Percentiles rank a stretch among this genome's conserved stretches.
Conservation (phyloP, 2,797 vertebrate genomes). For the Acestrorhynchus altus region DNA sequence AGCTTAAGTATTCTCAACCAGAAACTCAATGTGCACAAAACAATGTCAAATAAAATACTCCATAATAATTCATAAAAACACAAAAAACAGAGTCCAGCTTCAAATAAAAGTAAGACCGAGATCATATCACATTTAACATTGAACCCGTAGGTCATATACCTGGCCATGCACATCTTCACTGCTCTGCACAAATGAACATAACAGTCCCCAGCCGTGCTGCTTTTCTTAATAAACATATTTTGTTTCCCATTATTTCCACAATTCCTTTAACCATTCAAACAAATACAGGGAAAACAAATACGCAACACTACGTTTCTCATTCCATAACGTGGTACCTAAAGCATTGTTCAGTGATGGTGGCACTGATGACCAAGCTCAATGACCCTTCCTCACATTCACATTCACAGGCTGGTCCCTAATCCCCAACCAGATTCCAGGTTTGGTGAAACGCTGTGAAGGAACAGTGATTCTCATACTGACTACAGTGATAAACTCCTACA, state of each 20-base stretch:
- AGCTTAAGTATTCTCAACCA: conserved; percentile 1
- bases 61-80: background rate
- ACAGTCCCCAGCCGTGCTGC: background rate
- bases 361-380: conserved; percentile 9
- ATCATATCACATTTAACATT: background rate
- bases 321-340: conserved; percentile 6
- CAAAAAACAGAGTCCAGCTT: background rate
- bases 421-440: conserved; percentile 1
- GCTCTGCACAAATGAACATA: conserved; percentile 10
- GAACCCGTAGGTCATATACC: background rate
- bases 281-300: background rate
- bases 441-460: background rate
- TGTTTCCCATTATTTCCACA: background rate
- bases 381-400: conserved; percentile 11
- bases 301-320: conserved; percentile 18
- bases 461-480: conserved; percentile 9
- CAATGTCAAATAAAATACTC: conserved; percentile 5
- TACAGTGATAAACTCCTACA: conserved; percentile 6
- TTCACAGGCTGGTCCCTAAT: conserved; percentile 11
- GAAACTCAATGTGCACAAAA: conserved; percentile 18
- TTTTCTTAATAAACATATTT: background rate
- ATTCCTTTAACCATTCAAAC: background rate
- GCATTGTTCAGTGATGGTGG: background rate
- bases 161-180: background rate
- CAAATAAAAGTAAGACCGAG: conserved; percentile 3